Percentiles rank a stretch among this genome's conserved stretches.
These are phyloP conservation scores for Vidua chalybeata DNA, from an alignment of 2,113 vertebrate species.

Conservation along the genomic window DNA sequence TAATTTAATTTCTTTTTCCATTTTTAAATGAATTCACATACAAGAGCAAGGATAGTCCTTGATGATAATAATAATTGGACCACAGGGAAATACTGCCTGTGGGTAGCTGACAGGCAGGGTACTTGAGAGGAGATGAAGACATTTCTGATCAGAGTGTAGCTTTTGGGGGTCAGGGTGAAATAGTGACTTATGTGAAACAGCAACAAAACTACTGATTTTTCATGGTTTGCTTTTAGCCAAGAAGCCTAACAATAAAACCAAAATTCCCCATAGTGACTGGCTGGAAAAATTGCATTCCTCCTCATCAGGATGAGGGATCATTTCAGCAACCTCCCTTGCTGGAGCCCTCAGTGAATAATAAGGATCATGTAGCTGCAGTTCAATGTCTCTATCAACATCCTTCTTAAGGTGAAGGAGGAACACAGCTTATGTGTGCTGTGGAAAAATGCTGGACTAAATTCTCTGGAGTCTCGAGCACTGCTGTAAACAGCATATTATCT, in stretches of 20 bases:
- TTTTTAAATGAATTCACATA: not conserved
- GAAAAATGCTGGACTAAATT: not conserved
- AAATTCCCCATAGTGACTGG: not conserved
- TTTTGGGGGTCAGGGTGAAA: not conserved
- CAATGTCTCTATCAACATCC: not conserved
- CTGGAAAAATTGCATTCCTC: not conserved
- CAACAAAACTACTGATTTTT: not conserved
- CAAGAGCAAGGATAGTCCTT: not conserved
- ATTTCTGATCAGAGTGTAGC: not conserved
- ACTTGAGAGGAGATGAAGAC: not conserved
- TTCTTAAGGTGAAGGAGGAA: not conserved
- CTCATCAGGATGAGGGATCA: not conserved
- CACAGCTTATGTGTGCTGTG: not conserved
- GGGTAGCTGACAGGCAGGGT: not conserved
- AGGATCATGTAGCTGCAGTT: not conserved
- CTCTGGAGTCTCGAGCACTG: fast-evolving
- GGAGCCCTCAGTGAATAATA: not conserved
- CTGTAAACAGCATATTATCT: not conserved
- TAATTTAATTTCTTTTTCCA: not conserved
- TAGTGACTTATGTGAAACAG: not conserved
- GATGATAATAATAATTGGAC: not conserved
- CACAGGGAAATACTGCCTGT: not conserved
- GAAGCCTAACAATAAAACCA: not conserved
- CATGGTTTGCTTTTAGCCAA: not conserved
- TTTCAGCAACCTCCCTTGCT: not conserved